phyloP scores from a whole-genome alignment of 64 coral and sea anemone species.

The Pocillopora damicornis region DNA sequence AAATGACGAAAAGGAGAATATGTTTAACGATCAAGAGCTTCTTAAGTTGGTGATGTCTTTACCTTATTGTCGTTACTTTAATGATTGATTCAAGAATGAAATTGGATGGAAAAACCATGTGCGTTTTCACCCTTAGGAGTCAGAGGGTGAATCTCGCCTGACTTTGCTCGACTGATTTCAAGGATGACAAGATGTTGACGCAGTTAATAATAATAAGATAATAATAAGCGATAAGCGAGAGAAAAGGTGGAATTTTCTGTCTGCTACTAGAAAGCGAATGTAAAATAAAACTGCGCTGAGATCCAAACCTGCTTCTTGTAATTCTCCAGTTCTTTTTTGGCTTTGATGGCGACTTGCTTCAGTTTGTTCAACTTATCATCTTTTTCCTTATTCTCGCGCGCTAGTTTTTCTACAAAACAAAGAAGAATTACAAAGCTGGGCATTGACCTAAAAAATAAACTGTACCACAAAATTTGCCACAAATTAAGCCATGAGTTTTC shows the following conservation, averaged over 20 bases:
- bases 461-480: background rate
- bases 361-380: slow-evolving; percentile 84
- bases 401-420: slow-evolving; percentile 38
- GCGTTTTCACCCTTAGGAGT: no score
- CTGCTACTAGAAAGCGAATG: no score
- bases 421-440: background rate
- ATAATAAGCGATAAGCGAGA: background rate
- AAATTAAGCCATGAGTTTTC: background rate
- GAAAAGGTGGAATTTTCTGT: background rate
- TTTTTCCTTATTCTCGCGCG: slow-evolving; percentile 48
- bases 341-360: slow-evolving; percentile 84
- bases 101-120: no score
- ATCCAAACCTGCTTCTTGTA: slow-evolving; percentile 62
- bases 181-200: no score
- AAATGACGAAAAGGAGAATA: no score
- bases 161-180: no score
- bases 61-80: no score
- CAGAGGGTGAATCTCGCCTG: no score
- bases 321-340: slow-evolving; percentile 82
- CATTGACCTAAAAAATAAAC: background rate
- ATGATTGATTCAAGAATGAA: no score
- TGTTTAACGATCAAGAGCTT: no score
- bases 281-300: background rate
- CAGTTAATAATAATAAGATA: no score
- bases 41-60: no score